Percentiles rank a stretch among this genome's conserved stretches.
Evolutionary conservation across 2,888 invertebrate genomes (phyloP).

Genomic region (Drosophila testacea): DNA sequence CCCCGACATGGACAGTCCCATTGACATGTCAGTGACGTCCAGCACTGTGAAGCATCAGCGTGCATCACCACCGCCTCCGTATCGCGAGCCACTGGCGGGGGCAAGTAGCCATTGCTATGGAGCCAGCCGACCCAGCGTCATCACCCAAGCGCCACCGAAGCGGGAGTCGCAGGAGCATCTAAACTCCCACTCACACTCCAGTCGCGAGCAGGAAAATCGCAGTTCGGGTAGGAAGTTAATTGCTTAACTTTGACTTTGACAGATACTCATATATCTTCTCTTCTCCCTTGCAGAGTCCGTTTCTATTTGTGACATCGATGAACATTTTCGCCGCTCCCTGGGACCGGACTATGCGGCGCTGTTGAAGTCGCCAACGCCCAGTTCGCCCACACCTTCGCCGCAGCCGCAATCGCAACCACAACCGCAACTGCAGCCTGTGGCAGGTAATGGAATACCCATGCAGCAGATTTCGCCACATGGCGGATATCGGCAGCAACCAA

Average conservation of each 20-base stretch:
- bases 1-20: constrained; percentile 81
- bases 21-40: constrained; percentile 85
- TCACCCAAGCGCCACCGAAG: constrained; percentile 87
- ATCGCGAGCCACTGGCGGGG: constrained; percentile 84
- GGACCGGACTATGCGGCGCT: constrained; percentile 92
- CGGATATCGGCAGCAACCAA: constrained; percentile 44
- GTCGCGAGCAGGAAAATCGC: constrained; percentile 82
- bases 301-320: constrained; percentile 95
- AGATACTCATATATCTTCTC: neutral
- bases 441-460: constrained; percentile 56
- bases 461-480: constrained; percentile 68
- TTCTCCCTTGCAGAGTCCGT: constrained; percentile 87
- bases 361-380: constrained; percentile 85
- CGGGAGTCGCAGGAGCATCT: constrained; percentile 74
- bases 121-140: constrained; percentile 87
- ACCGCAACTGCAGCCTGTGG: constrained; percentile 66
- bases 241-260: neutral
- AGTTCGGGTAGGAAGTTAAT: constrained; percentile 71
- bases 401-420: constrained; percentile 70
- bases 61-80: constrained; percentile 84
- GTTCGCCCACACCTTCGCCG: constrained; percentile 76
- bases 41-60: constrained; percentile 80
- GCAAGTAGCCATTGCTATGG: constrained; percentile 73
- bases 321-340: constrained; percentile 96
- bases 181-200: constrained; percentile 60